Conservation (phyloP, 1,140 invertebrate species). For the Dryas iulia region DNA sequence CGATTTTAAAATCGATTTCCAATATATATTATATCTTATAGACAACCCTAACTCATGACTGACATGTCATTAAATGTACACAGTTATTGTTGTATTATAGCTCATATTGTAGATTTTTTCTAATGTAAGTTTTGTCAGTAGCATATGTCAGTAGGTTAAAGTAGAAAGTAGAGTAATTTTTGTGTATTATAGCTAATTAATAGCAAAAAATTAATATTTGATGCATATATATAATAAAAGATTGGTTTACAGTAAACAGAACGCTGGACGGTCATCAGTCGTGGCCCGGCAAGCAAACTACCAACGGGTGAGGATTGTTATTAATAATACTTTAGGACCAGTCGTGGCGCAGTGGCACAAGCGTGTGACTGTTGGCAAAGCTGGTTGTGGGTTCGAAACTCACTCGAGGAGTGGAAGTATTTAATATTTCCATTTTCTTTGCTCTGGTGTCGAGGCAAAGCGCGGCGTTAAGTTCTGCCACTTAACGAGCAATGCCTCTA, state of each 20-base stretch:
- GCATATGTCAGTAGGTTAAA: background rate
- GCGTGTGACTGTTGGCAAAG: no score
- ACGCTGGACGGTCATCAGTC: constrained; percentile 58
- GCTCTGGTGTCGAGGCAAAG: background rate
- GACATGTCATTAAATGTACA: background rate
- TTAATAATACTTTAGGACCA: no score
- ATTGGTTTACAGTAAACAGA: constrained; percentile 60
- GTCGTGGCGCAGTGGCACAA: no score
- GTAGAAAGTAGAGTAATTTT: background rate
- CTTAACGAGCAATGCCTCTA: background rate
- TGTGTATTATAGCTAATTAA: background rate
- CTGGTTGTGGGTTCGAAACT: background rate
- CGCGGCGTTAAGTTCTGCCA: no score
- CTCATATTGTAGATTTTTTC: background rate
- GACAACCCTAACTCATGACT: background rate
- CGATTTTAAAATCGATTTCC: background rate
- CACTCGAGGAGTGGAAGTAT: background rate
- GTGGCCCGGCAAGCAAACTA: constrained; percentile 44
- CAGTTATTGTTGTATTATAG: background rate
- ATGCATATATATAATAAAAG: background rate
- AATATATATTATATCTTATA: background rate
- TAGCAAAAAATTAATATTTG: background rate
- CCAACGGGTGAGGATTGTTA: constrained; percentile 35
- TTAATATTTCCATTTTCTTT: background rate
- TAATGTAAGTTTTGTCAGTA: background rate